Evolutionary conservation across 2,113 vertebrate species (phyloP).

Genomic region (Thamnaconus septentrionalis): DNA sequence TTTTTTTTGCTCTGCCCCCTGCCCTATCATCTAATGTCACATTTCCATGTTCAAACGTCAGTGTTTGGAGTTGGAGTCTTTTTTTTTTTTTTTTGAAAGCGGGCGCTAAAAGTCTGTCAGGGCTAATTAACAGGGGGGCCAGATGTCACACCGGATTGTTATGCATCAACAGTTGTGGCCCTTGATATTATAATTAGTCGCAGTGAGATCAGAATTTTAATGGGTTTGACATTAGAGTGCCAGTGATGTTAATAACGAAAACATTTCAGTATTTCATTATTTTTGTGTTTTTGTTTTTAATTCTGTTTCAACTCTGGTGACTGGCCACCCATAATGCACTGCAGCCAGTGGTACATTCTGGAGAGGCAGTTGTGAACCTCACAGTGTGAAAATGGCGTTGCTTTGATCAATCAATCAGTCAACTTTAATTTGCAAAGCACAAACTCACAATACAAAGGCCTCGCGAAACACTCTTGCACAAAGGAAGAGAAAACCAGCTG

Average conservation of each 20-base stretch:
- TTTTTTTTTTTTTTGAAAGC: conserved; percentile 23
- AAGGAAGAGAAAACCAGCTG: too few relatives aligned
- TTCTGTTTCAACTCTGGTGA: not conserved
- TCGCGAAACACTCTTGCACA: too few relatives aligned
- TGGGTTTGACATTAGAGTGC: conserved; percentile 27
- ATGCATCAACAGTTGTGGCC: conserved; percentile 55
- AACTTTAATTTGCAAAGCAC: too few relatives aligned
- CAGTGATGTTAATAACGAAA: conserved; percentile 21
- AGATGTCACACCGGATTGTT: conserved; percentile 61
- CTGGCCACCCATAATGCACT: too few relatives aligned
- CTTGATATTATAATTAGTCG: conserved; percentile 50
- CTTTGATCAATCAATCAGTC: too few relatives aligned
- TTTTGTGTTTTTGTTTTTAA: not conserved
- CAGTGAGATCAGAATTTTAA: conserved; percentile 43
- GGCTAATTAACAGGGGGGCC: conserved; percentile 69
- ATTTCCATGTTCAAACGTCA: conserved; percentile 74
- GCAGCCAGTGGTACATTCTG: too few relatives aligned
- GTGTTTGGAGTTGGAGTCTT: conserved; percentile 39
- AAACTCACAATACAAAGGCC: too few relatives aligned
- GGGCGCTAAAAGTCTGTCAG: conserved; percentile 48
- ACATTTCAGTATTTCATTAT: not conserved
- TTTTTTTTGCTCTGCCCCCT: not conserved
- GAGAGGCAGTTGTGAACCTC: too few relatives aligned
- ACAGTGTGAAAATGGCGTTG: too few relatives aligned
- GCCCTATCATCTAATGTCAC: conserved; percentile 67